Evolutionary conservation across 2,113 vertebrate species (phyloP), one percentile per base, ranked within the genome.

Genomic region (Fulica atra): DNA sequence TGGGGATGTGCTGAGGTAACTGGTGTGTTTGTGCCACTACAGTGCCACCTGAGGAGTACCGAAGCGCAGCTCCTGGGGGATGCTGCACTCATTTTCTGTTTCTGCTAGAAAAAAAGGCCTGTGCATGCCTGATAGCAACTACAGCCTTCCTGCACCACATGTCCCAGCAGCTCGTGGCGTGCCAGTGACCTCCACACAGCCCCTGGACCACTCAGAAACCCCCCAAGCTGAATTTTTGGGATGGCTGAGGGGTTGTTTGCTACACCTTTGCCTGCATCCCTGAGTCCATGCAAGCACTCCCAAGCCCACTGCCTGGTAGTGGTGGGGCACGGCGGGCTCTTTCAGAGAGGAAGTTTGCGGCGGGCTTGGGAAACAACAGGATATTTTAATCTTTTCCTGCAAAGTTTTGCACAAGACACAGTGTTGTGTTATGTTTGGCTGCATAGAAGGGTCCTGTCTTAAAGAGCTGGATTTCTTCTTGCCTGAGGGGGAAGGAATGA

Each of bases 391-490:
- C 61, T 96, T 92, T 68, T 35, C 78, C 73, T 89, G 89, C 70
- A 87, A 84, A 92, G 50, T 54, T 96, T 85, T 88, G 84, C 78
- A 80, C 78, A 89, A 61, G 81, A 63, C 50, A 12, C 66, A 74
- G 94, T 94, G 93, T 96, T 92, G 94, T 94, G 93, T 96, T 92
- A 91, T 93, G 92, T 96, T 96, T 95, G 91, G 95, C 94, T 2
- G 13, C 2, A 2, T 61, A 68, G 66, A 91, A 42, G 66, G 25
- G 4, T 88, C 78, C 63, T 92, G 70, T 91, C 74, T 89, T 69
- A 91, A 88, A 94, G 54, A 79, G 70, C 71, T 95, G 83, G 31
- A 95, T 97, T 96, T 90, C 87, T 91, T 94, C 94, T 91, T 85
- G 92, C 94, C 89, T 64, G 69, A 72, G 80, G 86, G 92, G 25